Base-by-base conservation (phyloP, 2,888 invertebrate species). In the Athalia cordata region DNA sequence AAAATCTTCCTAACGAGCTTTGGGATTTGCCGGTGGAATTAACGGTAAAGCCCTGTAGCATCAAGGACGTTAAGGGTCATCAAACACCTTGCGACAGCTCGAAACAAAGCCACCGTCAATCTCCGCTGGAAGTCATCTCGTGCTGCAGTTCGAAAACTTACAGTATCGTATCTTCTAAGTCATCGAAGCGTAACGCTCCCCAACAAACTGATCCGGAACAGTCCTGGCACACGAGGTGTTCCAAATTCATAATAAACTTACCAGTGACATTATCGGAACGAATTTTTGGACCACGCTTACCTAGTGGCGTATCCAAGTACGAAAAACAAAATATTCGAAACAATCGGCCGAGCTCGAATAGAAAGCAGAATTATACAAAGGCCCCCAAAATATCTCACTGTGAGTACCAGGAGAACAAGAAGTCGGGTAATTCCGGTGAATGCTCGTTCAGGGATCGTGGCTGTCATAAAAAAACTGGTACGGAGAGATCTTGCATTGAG, bases 171-270 rank as follows among this genome's bases (percentile, higher is more conserved):
- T 72, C 47, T 7, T 55, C 43, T 11, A 43, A 1, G 47, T 3
- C 45, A 45, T 5, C 15, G 13, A 72, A 61, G 5, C n/a, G 43
- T 8, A 11, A 72, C 15, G 59, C 59, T 59, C 11, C 59, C 57
- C 72, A 72, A n/a, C 72, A 72, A 29, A 59, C 47, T 11, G 72
- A 72, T 6, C 59, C 72, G 7, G 72, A 45, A 29, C 72, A 7
- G 47, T 72, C 72, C 7, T 72, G 72, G 72, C 57, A 61, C 5
- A 13, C 43, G 7, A 72, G 15, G 45, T 72, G 59, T 13, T 59
- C 72, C 13, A 72, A 45, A 9, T 72, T 72, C 15, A 59, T 72
- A 45, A 57, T 72, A 7, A 72, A 61, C 13, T 59, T 72, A 29
- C 72, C 72, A 9, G 9, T 9, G 13, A 47, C 13, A n/a, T 9